A percentile compares a stretch with the other conserved stretches of the same genome.
phyloP scores from a whole-genome alignment of 2,797 vertebrate species.

The Gorsachius magnificus region DNA sequence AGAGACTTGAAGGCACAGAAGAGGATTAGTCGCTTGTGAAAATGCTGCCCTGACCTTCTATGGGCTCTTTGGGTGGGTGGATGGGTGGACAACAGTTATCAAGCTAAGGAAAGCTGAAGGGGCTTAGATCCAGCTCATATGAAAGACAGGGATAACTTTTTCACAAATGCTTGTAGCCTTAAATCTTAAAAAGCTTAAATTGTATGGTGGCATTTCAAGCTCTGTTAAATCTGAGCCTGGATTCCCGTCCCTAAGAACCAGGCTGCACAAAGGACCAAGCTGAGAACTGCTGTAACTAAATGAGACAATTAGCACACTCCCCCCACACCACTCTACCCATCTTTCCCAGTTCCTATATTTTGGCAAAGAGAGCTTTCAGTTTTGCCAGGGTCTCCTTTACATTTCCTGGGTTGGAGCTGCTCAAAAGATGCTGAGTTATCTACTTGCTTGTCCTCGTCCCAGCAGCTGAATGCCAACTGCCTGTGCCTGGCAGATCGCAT shows the following conservation, averaged over 20 bases:
- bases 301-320: background rate
- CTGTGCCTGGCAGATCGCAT: background rate
- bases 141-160: constrained; percentile 29
- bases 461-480: fast-evolving
- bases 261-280: background rate
- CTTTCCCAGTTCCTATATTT: background rate
- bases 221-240: background rate
- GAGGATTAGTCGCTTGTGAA: constrained; percentile 11
- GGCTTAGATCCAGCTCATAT: background rate
- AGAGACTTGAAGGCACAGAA: background rate
- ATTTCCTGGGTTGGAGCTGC: background rate
- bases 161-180: background rate
- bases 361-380: background rate
- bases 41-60: background rate
- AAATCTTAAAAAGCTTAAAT: constrained; percentile 18
- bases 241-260: background rate
- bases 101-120: background rate
- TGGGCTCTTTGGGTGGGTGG: background rate
- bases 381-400: background rate
- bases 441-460: background rate
- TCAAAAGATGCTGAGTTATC: background rate
- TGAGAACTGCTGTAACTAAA: background rate
- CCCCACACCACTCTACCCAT: background rate
- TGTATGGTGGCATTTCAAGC: background rate
- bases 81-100: background rate